Evolutionary conservation across 2,113 vertebrate species (phyloP).

Genomic region (Pholis gunnellus): DNA sequence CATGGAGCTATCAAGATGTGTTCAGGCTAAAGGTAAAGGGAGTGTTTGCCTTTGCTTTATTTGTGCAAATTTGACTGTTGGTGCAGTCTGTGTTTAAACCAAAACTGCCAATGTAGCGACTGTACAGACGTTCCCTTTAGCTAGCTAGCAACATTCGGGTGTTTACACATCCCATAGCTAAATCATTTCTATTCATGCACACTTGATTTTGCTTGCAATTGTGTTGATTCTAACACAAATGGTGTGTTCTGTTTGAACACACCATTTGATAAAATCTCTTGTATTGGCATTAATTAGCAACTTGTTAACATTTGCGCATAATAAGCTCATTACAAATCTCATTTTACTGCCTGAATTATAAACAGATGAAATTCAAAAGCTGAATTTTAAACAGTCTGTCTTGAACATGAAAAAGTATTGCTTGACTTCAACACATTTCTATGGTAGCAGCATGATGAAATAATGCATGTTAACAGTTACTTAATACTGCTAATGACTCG

Average conservation of each 20-base stretch:
- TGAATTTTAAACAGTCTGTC: background rate
- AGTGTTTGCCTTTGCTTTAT: background rate
- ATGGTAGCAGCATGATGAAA: background rate
- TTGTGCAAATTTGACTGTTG: background rate
- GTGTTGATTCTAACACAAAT: background rate
- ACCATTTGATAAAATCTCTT: background rate
- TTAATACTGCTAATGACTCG: background rate
- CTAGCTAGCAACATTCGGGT: background rate
- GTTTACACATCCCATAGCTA: background rate
- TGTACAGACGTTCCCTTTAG: background rate
- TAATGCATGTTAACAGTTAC: background rate
- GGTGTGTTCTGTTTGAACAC: background rate
- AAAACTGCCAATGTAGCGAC: background rate
- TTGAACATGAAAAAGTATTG: too few species aligned
- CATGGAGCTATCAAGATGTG: background rate
- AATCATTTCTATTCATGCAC: rapidly evolving
- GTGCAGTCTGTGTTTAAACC: background rate
- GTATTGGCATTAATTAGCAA: background rate
- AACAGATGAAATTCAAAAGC: background rate
- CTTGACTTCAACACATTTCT: background rate
- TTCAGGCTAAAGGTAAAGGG: background rate
- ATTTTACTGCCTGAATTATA: background rate
- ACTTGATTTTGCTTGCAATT: too few species aligned
- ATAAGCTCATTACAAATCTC: background rate
- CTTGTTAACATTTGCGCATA: too few species aligned